Evolutionary conservation across 1,140 invertebrate genomes (phyloP).

Genomic region (Drosophila lacteicornis): DNA sequence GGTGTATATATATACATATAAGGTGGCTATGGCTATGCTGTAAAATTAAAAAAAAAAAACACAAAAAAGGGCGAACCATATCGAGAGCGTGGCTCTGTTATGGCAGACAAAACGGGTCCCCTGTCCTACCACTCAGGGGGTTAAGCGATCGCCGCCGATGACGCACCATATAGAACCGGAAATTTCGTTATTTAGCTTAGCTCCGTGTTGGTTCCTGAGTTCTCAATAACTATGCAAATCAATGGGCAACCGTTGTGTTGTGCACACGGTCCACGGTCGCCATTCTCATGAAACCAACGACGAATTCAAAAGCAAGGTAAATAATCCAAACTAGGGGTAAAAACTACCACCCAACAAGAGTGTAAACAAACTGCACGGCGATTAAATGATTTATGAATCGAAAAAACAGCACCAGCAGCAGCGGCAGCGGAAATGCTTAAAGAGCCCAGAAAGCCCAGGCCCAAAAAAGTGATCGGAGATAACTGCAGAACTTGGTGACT

Average conservation of each 20-base stretch:
- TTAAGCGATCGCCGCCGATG: constrained; percentile 32
- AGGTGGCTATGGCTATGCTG: constrained; percentile 30
- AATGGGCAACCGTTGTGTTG: constrained; percentile 40
- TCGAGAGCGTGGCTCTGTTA: constrained; percentile 22
- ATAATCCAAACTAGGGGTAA: background rate
- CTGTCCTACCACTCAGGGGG: constrained; percentile 9
- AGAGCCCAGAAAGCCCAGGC: constrained; percentile 23
- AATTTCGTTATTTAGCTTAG: constrained; percentile 26
- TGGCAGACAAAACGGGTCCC: constrained; percentile 47
- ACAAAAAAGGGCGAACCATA: constrained; percentile 36
- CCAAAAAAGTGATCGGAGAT: constrained; percentile 31
- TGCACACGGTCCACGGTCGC: constrained; percentile 10
- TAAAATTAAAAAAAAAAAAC: constrained; percentile 27
- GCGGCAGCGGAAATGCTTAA: constrained; percentile 39
- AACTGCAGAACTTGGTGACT: constrained; percentile 22
- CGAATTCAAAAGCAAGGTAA: constrained; percentile 10
- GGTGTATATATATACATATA: background rate
- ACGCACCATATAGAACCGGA: constrained; percentile 56
- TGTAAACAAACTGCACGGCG: constrained; percentile 39
- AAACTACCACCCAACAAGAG: constrained; percentile 20
- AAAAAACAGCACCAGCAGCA: constrained; percentile 11
- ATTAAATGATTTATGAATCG: constrained; percentile 68
- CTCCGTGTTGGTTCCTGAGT: background rate
- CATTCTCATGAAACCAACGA: constrained; percentile 20
- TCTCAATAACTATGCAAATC: constrained; percentile 53